Evolutionary conservation across 2,888 invertebrate species (phyloP).

Genomic region (Tachystola acroxantha): DNA sequence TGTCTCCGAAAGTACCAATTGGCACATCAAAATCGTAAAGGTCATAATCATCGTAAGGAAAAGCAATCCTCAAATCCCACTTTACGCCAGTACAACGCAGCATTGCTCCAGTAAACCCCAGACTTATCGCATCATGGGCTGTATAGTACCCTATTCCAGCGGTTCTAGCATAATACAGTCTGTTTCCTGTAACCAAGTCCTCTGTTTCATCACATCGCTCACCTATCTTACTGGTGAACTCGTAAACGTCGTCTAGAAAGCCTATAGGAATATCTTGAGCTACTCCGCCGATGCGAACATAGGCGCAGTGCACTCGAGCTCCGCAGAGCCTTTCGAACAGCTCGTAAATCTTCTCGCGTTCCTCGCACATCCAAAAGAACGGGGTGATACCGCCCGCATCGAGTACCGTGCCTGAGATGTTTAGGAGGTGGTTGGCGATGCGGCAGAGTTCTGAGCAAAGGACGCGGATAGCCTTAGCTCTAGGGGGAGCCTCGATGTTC

Average conservation of each 20-base stretch:
- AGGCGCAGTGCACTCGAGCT: constrained; percentile 89
- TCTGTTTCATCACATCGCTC: constrained; percentile 91
- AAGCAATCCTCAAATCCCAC: constrained; percentile 90
- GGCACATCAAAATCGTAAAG: constrained; percentile 90
- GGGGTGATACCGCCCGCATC: constrained; percentile 94
- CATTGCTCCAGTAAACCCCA: constrained; percentile 85
- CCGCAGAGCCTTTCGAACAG: constrained; percentile 91
- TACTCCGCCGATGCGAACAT: constrained; percentile 91
- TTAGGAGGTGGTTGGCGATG: constrained; percentile 88
- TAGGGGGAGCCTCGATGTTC: constrained; percentile 84
- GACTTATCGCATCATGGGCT: constrained; percentile 87
- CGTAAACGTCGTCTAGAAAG: constrained; percentile 87
- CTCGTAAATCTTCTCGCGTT: constrained; percentile 91
- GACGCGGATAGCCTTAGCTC: constrained; percentile 89
- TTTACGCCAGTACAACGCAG: constrained; percentile 89
- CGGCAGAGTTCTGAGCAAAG: constrained; percentile 87
- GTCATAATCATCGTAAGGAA: constrained; percentile 92
- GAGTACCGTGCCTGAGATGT: constrained; percentile 84
- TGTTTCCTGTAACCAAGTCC: constrained; percentile 86
- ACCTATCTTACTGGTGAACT: constrained; percentile 81
- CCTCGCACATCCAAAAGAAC: constrained; percentile 95
- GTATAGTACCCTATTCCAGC: constrained; percentile 84
- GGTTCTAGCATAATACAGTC: constrained; percentile 81
- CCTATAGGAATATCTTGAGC: constrained; percentile 78
- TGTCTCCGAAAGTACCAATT: constrained; percentile 89